Evolutionary conservation across 2,888 invertebrate genomes (phyloP), one percentile per base, ranked within the genome.

Genomic region (Palloptera scutellata): DNA sequence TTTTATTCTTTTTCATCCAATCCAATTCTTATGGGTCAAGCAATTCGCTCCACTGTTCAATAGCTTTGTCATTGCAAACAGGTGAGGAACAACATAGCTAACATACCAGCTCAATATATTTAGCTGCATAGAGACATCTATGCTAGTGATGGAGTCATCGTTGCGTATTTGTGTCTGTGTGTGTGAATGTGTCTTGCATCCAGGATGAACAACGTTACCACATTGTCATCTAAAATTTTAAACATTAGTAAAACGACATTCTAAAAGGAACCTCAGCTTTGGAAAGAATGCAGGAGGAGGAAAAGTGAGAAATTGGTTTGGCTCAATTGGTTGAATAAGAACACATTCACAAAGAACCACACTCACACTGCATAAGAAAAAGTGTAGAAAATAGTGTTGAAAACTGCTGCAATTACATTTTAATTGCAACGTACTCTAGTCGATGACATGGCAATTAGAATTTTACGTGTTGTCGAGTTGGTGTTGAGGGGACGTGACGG

Each of bases 351-450:
- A 17, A 13, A 43, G 13, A 12, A 12, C 15, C n/a, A 3, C 11
- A 19, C 19, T 20, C 10, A 43, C 41, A 12, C 20, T 15, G 12
- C 11, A 12, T 30, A 40, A 20, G 13, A 45, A 59, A 42, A 42
- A 41, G 41, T 51, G 41, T 51, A 42, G 40, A 20, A 55, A 54
- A 59, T 63, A 69, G 64, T 62, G 64, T 66, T 60, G 70, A 68
- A 72, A 70, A 70, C 69, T 69, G 30, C 30, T 30, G 61, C 70
- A 72, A 70, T 69, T 69, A 59, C 61, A 57, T 70, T 69, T 72
- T 72, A 72, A 72, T 72, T 72, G 70, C 69, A 66, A 67, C 53
- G 52, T 59, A 64, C 66, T 70, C 69, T 54, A 67, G 69, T 59
- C 62, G 67, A 66, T 57, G 67, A 66, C 70, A 70, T 66, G 70